Conservation (phyloP, 2,797 vertebrate genomes). For the Spinus pinus region DNA sequence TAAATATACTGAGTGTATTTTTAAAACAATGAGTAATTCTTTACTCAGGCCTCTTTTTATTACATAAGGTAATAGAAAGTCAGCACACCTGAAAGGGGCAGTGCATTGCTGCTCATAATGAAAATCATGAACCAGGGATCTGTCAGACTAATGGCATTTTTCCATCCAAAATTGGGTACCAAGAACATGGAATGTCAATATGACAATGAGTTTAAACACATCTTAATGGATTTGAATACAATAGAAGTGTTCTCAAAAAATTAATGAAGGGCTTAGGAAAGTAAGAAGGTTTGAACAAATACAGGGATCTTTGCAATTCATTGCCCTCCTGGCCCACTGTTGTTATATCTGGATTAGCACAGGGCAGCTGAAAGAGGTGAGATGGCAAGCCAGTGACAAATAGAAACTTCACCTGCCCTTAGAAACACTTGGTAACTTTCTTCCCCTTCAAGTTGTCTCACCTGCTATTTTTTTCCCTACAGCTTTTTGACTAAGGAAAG, state of each 20-base stretch:
- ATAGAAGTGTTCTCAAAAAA: not conserved
- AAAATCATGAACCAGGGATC: not conserved
- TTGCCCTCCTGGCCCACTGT: not conserved
- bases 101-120: not conserved
- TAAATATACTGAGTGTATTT: not conserved
- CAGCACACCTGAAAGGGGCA: not conserved
- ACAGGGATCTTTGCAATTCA: not conserved
- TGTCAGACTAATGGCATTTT: not conserved
- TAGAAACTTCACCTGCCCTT: not conserved
- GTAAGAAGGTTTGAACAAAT: not conserved
- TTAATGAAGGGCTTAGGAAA: not conserved
- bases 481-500: not conserved
- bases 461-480: not conserved
- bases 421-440: not conserved
- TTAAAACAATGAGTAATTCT: conserved; percentile 17
- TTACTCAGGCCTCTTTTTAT: not conserved
- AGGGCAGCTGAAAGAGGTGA: not conserved
- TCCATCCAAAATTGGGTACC: not conserved
- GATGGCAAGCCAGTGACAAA: not conserved
- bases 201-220: not conserved
- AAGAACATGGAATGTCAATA: not conserved
- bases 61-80: not conserved
- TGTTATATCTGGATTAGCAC: not conserved
- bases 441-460: not conserved
- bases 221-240: not conserved